Percentiles rank a stretch among this genome's conserved stretches.
Evolutionary conservation across 2,113 vertebrate species (phyloP).

Genomic region (Nestor notabilis): DNA sequence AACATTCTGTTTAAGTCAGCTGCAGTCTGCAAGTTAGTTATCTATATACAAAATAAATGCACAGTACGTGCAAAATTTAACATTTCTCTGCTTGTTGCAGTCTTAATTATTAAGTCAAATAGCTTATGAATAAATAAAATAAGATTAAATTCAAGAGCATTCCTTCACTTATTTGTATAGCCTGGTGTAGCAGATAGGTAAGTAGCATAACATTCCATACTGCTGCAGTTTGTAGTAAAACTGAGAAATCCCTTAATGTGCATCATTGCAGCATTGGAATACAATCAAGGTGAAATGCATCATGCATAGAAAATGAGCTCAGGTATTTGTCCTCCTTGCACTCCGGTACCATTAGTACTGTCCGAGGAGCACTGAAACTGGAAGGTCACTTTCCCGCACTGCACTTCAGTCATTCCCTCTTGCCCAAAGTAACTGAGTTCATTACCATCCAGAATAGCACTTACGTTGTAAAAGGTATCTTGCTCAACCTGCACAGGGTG

Average conservation of each 20-base stretch:
- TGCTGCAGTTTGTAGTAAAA: constrained; percentile 64
- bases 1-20: constrained; percentile 79
- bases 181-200: constrained; percentile 69
- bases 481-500: constrained; percentile 96
- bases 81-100: constrained; percentile 72
- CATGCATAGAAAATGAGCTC: constrained; percentile 97
- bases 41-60: constrained; percentile 81
- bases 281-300: constrained; percentile 71
- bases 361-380: constrained; percentile 99
- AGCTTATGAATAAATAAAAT: constrained; percentile 88
- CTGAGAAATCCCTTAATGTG: constrained; percentile 70
- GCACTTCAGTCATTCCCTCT: constrained; percentile 97
- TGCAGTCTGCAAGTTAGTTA: constrained; percentile 78
- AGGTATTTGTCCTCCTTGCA: constrained; percentile 98
- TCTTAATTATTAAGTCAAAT: constrained; percentile 83
- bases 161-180: constrained; percentile 76
- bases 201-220: constrained; percentile 62
- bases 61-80: constrained; percentile 79
- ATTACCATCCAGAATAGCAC: constrained; percentile 89
- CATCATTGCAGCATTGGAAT: constrained; percentile 70
- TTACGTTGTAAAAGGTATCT: constrained; percentile 94
- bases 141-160: constrained; percentile 80
- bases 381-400: constrained; percentile 94
- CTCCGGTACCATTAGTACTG: constrained; percentile 97
- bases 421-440: constrained; percentile 99